phyloP scores from a whole-genome alignment of 1,140 invertebrate species.

The Sycophila sp. region DNA sequence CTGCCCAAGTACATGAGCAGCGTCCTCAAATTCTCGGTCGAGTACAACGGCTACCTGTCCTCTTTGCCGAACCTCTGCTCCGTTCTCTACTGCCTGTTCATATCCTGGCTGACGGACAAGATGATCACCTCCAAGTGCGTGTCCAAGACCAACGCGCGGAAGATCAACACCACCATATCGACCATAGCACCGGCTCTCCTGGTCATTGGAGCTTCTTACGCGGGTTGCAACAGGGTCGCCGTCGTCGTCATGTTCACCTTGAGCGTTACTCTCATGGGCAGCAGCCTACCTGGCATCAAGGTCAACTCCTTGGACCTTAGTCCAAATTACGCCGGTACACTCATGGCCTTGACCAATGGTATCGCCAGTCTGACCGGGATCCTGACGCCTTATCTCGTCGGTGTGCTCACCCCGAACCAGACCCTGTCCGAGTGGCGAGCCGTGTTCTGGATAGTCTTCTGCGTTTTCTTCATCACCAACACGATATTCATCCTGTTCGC shows the following conservation, averaged over 20 bases:
- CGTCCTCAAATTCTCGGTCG: slow-evolving; percentile 85
- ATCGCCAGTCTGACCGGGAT: slow-evolving; percentile 85
- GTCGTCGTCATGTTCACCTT: slow-evolving; percentile 76
- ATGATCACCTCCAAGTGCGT: slow-evolving; percentile 70
- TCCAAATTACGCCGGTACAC: slow-evolving; percentile 82
- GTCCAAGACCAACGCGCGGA: slow-evolving; percentile 72
- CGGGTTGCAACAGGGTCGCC: slow-evolving; percentile 75
- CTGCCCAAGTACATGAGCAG: slow-evolving; percentile 93
- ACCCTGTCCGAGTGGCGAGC: slow-evolving; percentile 79
- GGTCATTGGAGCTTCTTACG: slow-evolving; percentile 82
- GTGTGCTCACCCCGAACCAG: slow-evolving; percentile 78
- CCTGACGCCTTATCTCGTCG: slow-evolving; percentile 81
- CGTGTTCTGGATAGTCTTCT: slow-evolving; percentile 85
- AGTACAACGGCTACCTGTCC: slow-evolving; percentile 75
- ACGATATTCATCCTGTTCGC: slow-evolving; percentile 78
- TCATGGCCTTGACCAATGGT: slow-evolving; percentile 89
- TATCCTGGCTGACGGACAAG: slow-evolving; percentile 76
- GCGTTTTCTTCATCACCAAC: slow-evolving; percentile 79
- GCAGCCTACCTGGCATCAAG: slow-evolving; percentile 68
- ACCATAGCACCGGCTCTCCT: slow-evolving; percentile 80
- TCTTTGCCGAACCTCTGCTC: slow-evolving; percentile 77
- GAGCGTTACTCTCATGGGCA: slow-evolving; percentile 79
- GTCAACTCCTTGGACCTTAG: slow-evolving; percentile 87
- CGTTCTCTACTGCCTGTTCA: slow-evolving; percentile 76
- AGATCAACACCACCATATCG: slow-evolving; percentile 79